Conservation (phyloP, 2,113 vertebrate genomes). For the Rhea americana region DNA sequence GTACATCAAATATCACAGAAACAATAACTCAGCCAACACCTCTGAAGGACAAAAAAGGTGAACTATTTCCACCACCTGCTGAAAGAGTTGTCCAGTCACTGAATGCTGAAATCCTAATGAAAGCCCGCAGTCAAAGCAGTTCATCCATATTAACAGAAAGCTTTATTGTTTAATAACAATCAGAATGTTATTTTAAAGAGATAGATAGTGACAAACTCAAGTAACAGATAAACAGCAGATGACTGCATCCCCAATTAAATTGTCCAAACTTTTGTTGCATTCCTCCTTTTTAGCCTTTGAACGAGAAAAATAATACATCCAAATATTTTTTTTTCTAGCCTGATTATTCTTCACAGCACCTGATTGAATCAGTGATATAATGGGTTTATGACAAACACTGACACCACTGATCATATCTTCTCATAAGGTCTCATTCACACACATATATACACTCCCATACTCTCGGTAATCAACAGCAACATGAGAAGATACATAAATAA, state of each 20-base stretch:
- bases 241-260: not conserved
- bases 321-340: not conserved
- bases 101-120: not conserved
- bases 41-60: constrained; percentile 1
- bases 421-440: not conserved
- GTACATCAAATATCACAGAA: constrained; percentile 54
- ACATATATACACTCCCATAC: not conserved
- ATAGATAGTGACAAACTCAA: not conserved
- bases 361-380: not conserved
- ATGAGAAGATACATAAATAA: not conserved
- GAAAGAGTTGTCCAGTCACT: not conserved
- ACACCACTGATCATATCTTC: not conserved
- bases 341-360: not conserved
- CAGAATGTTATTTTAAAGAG: not conserved
- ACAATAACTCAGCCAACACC: constrained; percentile 56
- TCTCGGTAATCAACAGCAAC: not conserved
- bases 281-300: not conserved
- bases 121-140: constrained; percentile 10
- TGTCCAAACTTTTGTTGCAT: not conserved
- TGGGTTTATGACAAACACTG: not conserved
- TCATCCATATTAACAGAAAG: not conserved
- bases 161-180: constrained; percentile 28
- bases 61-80: not conserved
- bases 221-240: not conserved
- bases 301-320: not conserved